Evolutionary conservation across 2,113 vertebrate species (phyloP).

Genomic region (Bufo gargarizans): DNA sequence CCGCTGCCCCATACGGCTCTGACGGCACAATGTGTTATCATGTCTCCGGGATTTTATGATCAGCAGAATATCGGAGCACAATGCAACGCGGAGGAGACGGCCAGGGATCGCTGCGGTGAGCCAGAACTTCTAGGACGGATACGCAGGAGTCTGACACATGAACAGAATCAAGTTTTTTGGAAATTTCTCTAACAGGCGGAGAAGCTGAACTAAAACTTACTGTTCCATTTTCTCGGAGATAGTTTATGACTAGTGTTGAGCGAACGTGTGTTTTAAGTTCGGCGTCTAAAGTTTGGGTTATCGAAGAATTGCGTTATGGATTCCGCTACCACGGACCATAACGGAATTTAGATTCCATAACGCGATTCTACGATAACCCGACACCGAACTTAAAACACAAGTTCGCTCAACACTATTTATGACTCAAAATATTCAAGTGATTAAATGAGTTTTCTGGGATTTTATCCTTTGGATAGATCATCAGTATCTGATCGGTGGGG

Average conservation of each 20-base stretch:
- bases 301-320: too few relatives aligned
- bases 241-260: not conserved
- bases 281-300: too few relatives aligned
- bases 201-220: not conserved
- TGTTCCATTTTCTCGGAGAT: not conserved
- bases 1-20: not conserved
- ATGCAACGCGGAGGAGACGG: constrained; percentile 1
- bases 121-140: not conserved
- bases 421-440: too few relatives aligned
- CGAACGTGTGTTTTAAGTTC: too few relatives aligned
- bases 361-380: too few relatives aligned
- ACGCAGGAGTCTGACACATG: not conserved
- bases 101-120: not conserved
- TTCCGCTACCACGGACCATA: too few relatives aligned
- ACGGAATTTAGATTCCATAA: too few relatives aligned
- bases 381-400: too few relatives aligned
- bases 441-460: too few relatives aligned
- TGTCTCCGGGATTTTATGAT: not conserved
- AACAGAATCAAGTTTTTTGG: not conserved
- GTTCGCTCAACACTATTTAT: too few relatives aligned
- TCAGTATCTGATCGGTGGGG: too few relatives aligned
- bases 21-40: constrained; percentile 1
- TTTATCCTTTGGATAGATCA: too few relatives aligned
- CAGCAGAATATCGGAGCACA: not conserved
- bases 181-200: not conserved